Evolutionary conservation across 1,140 invertebrate species (phyloP).

Genomic region (Aphis gossypii): DNA sequence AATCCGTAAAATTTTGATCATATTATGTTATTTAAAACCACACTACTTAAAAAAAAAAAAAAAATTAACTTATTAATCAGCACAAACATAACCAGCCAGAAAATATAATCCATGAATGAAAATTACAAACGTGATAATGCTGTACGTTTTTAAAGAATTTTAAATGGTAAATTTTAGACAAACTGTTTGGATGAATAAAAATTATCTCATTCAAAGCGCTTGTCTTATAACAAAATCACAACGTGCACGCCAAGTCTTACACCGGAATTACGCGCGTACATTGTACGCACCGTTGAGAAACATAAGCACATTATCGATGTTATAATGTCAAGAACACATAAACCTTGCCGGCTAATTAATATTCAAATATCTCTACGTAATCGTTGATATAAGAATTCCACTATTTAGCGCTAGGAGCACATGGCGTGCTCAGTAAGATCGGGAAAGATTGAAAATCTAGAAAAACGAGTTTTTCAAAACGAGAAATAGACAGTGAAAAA

Average conservation of each 20-base stretch:
- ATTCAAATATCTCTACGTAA: background rate
- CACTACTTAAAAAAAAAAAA: too few relatives aligned
- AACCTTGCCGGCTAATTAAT: background rate
- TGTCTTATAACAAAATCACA: background rate
- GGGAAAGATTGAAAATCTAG: background rate
- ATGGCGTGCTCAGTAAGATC: background rate
- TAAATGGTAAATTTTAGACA: too few relatives aligned
- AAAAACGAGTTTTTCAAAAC: conserved; percentile 33
- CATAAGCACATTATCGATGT: background rate
- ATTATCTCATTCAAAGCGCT: too few relatives aligned
- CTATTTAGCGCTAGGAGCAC: background rate
- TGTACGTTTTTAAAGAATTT: too few relatives aligned
- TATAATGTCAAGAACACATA: background rate
- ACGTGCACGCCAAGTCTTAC: background rate
- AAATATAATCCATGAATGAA: too few relatives aligned
- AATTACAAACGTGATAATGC: too few relatives aligned
- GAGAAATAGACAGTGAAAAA: background rate
- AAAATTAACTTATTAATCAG: too few relatives aligned
- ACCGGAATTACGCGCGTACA: background rate
- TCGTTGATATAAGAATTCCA: background rate
- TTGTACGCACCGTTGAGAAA: background rate
- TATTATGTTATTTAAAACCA: too few relatives aligned
- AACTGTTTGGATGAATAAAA: too few relatives aligned
- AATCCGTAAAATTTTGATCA: too few relatives aligned
- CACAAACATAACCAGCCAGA: too few relatives aligned